Percentiles rank a stretch among this genome's conserved stretches.
Conservation (phyloP, 1,140 invertebrate species). For the Tetramorium parvispinum region DNA sequence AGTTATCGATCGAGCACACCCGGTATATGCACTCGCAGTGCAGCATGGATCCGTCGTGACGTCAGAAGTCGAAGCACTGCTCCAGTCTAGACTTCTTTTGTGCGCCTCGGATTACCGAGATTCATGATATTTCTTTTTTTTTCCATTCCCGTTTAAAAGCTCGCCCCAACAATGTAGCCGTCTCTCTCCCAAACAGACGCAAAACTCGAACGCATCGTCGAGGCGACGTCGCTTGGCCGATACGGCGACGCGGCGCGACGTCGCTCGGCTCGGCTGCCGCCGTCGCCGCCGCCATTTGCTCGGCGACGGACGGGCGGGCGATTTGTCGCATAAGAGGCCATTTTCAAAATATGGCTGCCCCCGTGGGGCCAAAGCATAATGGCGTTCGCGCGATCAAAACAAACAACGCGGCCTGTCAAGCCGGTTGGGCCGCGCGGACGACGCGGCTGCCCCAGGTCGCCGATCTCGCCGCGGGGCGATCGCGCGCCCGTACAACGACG, state of each 20-base stretch:
- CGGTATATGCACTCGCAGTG: slow-evolving; percentile 13
- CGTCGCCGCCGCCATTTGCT: slow-evolving; percentile 63
- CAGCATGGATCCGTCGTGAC: slow-evolving; percentile 21
- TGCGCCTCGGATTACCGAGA: neutral
- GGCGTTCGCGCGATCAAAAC: slow-evolving; percentile 87
- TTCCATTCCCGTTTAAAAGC: neutral
- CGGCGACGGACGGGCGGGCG: slow-evolving; percentile 34
- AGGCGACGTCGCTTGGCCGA: neutral
- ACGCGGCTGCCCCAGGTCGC: neutral
- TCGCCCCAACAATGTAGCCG: neutral
- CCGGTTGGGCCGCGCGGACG: slow-evolving; percentile 1
- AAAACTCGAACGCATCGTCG: neutral
- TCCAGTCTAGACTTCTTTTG: neutral
- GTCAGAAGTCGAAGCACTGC: slow-evolving; percentile 52
- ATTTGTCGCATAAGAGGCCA: slow-evolving; percentile 85
- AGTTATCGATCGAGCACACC: neutral
- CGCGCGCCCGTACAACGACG: slow-evolving; percentile 38
- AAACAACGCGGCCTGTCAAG: slow-evolving; percentile 85
- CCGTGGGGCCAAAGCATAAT: slow-evolving; percentile 85
- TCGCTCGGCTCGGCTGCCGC: slow-evolving; percentile 5
- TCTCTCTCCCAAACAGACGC: neutral
- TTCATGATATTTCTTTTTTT: neutral
- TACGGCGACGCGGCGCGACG: neutral
- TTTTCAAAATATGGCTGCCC: slow-evolving; percentile 91
- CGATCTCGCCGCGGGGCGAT: slow-evolving; percentile 1